phyloP scores from a whole-genome alignment of 2,113 vertebrate species.

The Petromus typicus region DNA sequence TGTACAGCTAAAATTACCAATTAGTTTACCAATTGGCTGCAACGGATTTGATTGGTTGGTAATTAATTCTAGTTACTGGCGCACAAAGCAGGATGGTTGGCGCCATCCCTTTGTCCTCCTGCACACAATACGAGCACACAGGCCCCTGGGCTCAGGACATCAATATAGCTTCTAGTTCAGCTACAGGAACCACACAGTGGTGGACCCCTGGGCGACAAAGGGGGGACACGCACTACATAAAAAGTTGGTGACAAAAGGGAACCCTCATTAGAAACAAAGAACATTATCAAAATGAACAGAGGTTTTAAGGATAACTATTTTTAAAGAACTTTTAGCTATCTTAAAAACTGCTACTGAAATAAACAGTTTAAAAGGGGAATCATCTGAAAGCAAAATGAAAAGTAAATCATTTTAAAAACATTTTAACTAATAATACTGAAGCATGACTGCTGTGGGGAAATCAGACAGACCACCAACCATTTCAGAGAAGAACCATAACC shows the following conservation, averaged over 20 bases:
- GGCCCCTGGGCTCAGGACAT: conserved; percentile 87
- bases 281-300: conserved; percentile 75
- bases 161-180: conserved; percentile 86
- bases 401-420: background rate
- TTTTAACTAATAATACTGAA: background rate
- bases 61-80: conserved; percentile 95
- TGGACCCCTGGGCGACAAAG: conserved; percentile 79
- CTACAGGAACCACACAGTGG: conserved; percentile 65
- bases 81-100: conserved; percentile 93
- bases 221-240: conserved; percentile 83
- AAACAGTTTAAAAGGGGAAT: conserved; percentile 47
- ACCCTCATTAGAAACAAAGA: conserved; percentile 65
- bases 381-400: background rate
- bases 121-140: conserved; percentile 91
- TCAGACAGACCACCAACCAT: too few relatives aligned
- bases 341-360: conserved; percentile 24
- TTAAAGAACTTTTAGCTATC: conserved; percentile 84
- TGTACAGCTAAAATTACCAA: conserved; percentile 97
- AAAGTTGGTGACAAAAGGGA: conserved; percentile 88
- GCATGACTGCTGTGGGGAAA: too few relatives aligned
- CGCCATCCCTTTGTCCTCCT: conserved; percentile 95
- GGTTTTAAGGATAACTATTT: conserved; percentile 83
- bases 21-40: conserved; percentile 97
- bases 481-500: too few relatives aligned
- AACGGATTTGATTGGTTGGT: conserved; percentile 96